Base-by-base conservation (phyloP, 2,888 invertebrate genomes). In the Dicyrtomina minuta region DNA sequence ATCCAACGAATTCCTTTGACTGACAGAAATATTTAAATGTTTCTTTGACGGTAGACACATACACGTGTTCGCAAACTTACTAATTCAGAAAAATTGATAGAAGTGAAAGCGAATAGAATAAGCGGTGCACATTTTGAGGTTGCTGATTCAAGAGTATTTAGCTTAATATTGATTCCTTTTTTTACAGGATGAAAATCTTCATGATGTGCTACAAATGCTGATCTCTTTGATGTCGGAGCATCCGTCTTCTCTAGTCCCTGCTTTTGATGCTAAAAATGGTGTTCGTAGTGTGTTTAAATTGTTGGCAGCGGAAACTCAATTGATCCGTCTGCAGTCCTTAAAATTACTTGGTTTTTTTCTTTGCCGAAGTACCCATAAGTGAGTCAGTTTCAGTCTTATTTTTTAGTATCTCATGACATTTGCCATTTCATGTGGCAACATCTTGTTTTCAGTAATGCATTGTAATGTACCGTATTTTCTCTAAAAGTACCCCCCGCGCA, bases 191-290 rank as follows among this genome's bases (percentile, higher is more conserved):
- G 98, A 99, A 83, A 99, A 99, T 83, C 86, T 99, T 72, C 95
- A 96, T 81, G 99, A 99, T 82, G 97, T 99, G 4, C 86, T 72
- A 75, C 94, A 96, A 85, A 93, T 97, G 90, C 85, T 96, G 79
- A 97, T 98, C 82, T 92, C 93, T 0, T 84, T 99, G 77, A 96
- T 99, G 93, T 93, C 96, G 10, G 98, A 99, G 82, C 96, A 98
- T 82, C 99, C 99, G 0, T 93, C 96, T 77, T 96, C 96, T 2
- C 95, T 98, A 94, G 97, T 99, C 78, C 99, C 99, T 46, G 96
- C 96, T 66, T 99, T 99, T 83, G 98, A 99, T 84, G 90, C 92
- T 73, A 99, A 98, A 80, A 92, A 93, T 79, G 99, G 98, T 71
- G 92, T 98, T 66, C 87, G 96, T 80, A 93, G 95, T 69, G 93